These are phyloP conservation scores for Aphidius colemani DNA, from an alignment of 2,888 invertebrate genomes.

Conservation along the genomic window DNA sequence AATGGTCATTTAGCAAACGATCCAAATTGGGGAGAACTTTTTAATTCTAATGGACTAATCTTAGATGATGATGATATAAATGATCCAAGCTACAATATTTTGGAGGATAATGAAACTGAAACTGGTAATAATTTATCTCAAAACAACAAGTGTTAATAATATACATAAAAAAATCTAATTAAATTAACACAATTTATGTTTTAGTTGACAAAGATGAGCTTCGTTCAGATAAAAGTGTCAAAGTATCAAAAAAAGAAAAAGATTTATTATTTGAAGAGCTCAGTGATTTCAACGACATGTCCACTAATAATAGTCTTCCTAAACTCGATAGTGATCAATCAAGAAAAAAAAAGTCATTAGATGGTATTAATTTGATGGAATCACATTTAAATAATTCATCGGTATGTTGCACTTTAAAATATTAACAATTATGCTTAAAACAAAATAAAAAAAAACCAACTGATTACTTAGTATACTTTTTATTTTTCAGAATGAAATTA, in stretches of 20 bases:
- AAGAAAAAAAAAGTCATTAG: slow-evolving; percentile 48
- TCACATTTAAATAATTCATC: slow-evolving; percentile 36
- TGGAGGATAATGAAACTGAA: slow-evolving; percentile 75
- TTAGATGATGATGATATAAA: slow-evolving; percentile 77
- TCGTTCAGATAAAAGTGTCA: slow-evolving; percentile 75
- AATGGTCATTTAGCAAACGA: too few species aligned
- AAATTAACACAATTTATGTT: slow-evolving; percentile 1
- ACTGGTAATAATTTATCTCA: too few species aligned
- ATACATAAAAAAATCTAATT: too few species aligned
- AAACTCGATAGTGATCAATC: slow-evolving; percentile 39
- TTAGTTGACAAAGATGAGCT: slow-evolving; percentile 79
- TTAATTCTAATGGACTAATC: too few species aligned
- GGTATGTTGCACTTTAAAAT: slow-evolving; percentile 20
- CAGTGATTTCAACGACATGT: slow-evolving; percentile 63
- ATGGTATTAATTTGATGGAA: slow-evolving; percentile 33
- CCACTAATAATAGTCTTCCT: too few species aligned
- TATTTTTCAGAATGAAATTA: slow-evolving; percentile 33
- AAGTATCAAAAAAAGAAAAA: slow-evolving; percentile 85
- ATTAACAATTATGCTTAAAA: too few species aligned
- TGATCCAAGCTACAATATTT: slow-evolving; percentile 88
- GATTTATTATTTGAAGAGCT: slow-evolving; percentile 75
- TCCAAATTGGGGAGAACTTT: slow-evolving; percentile 45
- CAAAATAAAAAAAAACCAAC: too few species aligned
- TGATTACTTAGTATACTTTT: too few species aligned
- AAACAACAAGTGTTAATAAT: too few species aligned